Percentiles rank a stretch among this genome's conserved stretches.
phyloP scores from a whole-genome alignment of 2,113 vertebrate genomes.

The Monarcha castaneiventris region DNA sequence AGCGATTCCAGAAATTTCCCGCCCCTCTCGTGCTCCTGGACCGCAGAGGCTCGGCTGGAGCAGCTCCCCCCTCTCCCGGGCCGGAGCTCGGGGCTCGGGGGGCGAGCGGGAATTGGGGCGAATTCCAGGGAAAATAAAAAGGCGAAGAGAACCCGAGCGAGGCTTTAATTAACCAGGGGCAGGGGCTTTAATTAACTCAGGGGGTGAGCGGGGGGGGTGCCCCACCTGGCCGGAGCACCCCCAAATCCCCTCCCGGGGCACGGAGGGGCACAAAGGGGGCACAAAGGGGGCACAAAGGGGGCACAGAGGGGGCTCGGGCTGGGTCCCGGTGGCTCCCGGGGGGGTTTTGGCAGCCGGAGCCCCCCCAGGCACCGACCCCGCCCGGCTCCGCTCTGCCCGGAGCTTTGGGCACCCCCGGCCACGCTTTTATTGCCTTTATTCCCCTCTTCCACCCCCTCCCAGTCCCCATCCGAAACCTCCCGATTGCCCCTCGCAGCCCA shows the following conservation, averaged over 20 bases:
- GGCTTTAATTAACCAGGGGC: accelerated
- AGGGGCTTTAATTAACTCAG: too few species aligned
- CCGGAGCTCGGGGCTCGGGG: background rate
- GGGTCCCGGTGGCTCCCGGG: background rate
- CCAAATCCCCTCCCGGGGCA: background rate
- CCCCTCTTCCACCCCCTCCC: too few species aligned
- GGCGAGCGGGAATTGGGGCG: background rate
- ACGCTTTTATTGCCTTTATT: background rate
- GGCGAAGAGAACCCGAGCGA: background rate
- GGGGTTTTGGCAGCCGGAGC: background rate
- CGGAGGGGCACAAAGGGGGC: too few species aligned
- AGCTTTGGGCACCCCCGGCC: background rate
- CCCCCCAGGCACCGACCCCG: background rate
- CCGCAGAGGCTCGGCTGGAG: background rate
- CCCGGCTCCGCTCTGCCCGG: background rate
- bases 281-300: too few species aligned
- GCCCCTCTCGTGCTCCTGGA: background rate
- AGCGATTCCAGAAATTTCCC: background rate
- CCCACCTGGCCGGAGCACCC: background rate
- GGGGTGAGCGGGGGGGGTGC: background rate
- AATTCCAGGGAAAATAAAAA: background rate
- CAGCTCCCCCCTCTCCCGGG: background rate
- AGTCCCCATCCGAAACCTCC: background rate
- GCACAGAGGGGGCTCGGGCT: accelerated
- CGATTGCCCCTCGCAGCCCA: background rate